Evolutionary conservation across 2,797 vertebrate species (phyloP), one percentile per base, ranked within the genome.

Genomic region (Cryptoprocta ferox): DNA sequence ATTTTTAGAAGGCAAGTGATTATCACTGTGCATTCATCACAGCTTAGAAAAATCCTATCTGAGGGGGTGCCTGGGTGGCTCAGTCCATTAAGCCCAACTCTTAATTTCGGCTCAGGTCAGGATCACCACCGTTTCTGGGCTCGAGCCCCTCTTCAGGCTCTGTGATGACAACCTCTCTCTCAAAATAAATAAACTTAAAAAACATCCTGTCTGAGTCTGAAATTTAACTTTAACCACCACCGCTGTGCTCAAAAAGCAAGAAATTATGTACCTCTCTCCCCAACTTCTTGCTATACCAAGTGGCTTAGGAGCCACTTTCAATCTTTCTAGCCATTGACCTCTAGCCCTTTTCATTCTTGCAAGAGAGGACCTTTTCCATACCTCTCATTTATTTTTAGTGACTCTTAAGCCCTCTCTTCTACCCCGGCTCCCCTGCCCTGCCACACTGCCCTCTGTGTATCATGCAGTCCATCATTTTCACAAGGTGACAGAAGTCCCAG

Each of bases 1-100:
- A 96, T 91, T 95, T 96, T 97, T 95, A 96, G 97, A 95, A 95
- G 28, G 16, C 42, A 88, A 81, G 11, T 94, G 53, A 96, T 97
- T 61, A 32, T 89, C 70, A 87, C 37, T 78, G 28, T 92, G 37
- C 32, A 89, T 56, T 96, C 56, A 86, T 65, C 82, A 95, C 85
- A 42, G 59, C 76, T 97, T 94, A 82, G 81, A 78, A 80, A 93
- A 90, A 65, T 61, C 45, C 79, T 89, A 81, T 30, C 73, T 85
- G 50, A 37, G 24, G 15, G 42, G 28, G 28, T 13, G 0, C 71
- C 7, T 32, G 14, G 28, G 15, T 32, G 14, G 71, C 28, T 45
- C 4, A 45, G 71, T 75, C 8, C 1, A 6, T 30, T 45, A 42
- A 75, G 71, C 14, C 71, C 1, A 4, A 45, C 39, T 75, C 39